Conservation (phyloP, 37 sponge, comb jelly and placozoan species). For the Beroe forskalii region DNA sequence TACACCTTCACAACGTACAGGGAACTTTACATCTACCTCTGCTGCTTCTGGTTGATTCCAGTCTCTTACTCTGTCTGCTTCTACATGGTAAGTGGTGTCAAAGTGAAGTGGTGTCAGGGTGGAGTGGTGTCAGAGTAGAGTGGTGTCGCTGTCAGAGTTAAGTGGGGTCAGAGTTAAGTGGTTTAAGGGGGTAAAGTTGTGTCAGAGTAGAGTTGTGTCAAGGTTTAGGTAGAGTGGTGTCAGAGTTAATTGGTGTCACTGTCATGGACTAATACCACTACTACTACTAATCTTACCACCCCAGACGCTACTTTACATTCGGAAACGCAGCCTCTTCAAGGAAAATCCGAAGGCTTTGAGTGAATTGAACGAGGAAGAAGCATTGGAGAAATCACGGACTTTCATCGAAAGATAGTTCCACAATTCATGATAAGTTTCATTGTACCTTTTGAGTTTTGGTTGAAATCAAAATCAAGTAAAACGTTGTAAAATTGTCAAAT, state of each 20-base stretch:
- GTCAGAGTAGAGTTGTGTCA: too few species aligned
- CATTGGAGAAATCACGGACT: not conserved
- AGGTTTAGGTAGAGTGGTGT: too few species aligned
- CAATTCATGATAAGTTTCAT: too few species aligned
- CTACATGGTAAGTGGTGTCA: not conserved
- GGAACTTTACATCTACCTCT: slow-evolving; percentile 44
- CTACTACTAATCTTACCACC: too few species aligned
- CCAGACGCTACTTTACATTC: not conserved
- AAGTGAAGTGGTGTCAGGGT: not conserved
- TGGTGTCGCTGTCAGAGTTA: too few species aligned
- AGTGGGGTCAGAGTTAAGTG: too few species aligned
- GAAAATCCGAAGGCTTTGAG: not conserved
- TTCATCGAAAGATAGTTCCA: slow-evolving; percentile 31
- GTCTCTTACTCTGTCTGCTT: not conserved
- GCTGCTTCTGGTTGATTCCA: slow-evolving; percentile 8
- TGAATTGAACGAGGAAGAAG: slow-evolving; percentile 33
- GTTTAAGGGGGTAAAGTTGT: too few species aligned
- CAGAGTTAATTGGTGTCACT: too few species aligned
- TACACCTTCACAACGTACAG: slow-evolving; percentile 53
- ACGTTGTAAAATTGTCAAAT: too few species aligned
- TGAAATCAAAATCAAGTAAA: too few species aligned
- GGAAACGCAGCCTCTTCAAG: not conserved
- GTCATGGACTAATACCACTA: too few species aligned
- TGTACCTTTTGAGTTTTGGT: too few species aligned
- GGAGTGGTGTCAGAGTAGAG: not conserved